Evolutionary conservation across 1,140 invertebrate species (phyloP), one percentile per base, ranked within the genome.

Genomic region (Vollenhovia emeryi): DNA sequence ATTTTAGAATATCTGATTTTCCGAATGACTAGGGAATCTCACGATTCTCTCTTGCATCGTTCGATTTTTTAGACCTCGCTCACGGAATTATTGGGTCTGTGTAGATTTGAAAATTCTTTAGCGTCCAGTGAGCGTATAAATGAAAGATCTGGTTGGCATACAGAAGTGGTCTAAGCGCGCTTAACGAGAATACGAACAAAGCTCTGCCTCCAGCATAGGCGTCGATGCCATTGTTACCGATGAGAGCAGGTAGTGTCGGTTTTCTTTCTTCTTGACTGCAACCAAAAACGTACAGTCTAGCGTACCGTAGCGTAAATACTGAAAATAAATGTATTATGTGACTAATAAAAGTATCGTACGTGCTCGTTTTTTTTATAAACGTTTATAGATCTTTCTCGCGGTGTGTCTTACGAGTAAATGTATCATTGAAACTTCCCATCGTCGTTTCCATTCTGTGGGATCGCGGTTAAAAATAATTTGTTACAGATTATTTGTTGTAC

Each of bases 301-400:
- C n/a, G 57, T 59, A 74, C 68, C 40, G 11, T 24, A 30, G 59
- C 69, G 33, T 69, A 88, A 52, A 73, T 36, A 83, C 45, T 78
- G 27, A 62, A 83, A 50, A 83, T 57, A 86, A 86, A 84, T 89
- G 76, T 89, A 89, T 36, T 57, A 89, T 76, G 59, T 64, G 45
- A 76, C 27, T 33, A 89, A 89, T 88, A 88, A 89, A 89, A 36
- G 27, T 45, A 43, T 89, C 62, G 48, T 36, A 60, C 18, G 52
- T 87, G 36, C 36, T 69, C 27, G n/a, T 64, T 62, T 33, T 62
- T 84, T 84, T 80, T 57, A 78, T 33, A 76, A 86, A 78, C 18
- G 7, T 9, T 52, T 43, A 43, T 36, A 33, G 74, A 52, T 6
- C 36, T 13, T 79, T 36, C 33, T 76, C 0, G 24, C 73, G 3